Base-by-base conservation (phyloP, 2,113 vertebrate genomes). In the Peromyscus leucopus region DNA sequence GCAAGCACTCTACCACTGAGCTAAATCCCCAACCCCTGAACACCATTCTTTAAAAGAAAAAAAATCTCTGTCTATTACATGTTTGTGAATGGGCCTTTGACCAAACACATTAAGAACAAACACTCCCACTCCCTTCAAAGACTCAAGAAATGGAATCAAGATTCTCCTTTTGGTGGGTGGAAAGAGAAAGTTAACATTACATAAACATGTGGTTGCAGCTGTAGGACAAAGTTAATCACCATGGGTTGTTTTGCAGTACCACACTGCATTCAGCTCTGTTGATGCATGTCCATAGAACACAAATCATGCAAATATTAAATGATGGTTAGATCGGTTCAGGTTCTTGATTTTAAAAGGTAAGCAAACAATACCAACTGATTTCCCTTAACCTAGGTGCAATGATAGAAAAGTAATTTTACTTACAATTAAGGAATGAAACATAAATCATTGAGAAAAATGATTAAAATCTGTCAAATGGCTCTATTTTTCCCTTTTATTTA, bases 351-450 rank as follows among this genome's bases (percentile, higher is more conserved):
- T 9, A 65, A 79, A 69, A 91, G 21, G 1, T 72, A 42, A 83
- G 55, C 5, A 82, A 92, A 79, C 31, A 69, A 61, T 69, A 59
- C 75, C n/a, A n/a, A 33, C 22, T 5, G 46, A 75, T 21, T 42
- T 94, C 17, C 19, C 19, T 88, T 85, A 57, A 39, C 48, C 31
- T 51, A 92, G 7, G 36, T 87, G 55, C 4, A 87, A 28, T 55
- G 89, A 26, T n/a, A 33, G n/a, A 12, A n/a, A 90, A 84, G 11
- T 39, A 75, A 26, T 75, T 90, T 90, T 93, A 87, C 6, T 87
- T 95, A 78, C 5, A 93, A 86, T 93, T 92, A 88, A 61, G 85
- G 36, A 94, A 33, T 57, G 90, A 92, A 78, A 92, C 19, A 82
- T 33, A 28, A 3, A 55, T 88, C 19, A 93, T 80, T 39, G 78